Evolutionary conservation across 2,797 vertebrate species (phyloP), one percentile per base, ranked within the genome.

Genomic region (Rhyacichthys aspro): DNA sequence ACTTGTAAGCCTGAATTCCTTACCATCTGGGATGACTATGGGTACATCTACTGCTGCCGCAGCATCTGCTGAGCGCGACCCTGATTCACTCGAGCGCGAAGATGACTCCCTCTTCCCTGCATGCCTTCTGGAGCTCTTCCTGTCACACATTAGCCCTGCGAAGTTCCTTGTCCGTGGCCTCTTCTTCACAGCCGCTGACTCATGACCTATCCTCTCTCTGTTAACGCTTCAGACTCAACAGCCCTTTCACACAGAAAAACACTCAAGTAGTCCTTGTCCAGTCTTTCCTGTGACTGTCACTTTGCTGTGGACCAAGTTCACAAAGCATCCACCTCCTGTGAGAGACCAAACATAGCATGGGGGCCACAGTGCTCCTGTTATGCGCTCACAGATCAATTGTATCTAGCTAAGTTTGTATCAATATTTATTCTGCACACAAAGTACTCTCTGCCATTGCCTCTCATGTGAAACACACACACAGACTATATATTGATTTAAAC

Each of bases 371-470:
- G 74, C 78, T 63, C 69, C 72, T 19, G 43, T 83, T 86, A 77
- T 67, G 68, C 70, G 79, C 70, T 23, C 67, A 52, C 63, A 45
- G 83, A 92, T 92, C 88, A 91, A 92, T 90, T 81, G 80, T 83
- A 88, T 84, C 79, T 84, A 80, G 87, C 89, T 87, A 80, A 58
- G 74, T 91, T 83, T 87, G 85, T 92, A 91, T 92, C 92, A 91
- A 92, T 92, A 93, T 93, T 93, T 93, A 91, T 92, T 90, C 86
- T 88, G 79, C 80, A 86, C 87, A 86, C 88, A 87, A 78, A 80
- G 78, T 82, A 80, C 86, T 77, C 83, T 63, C 78, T 81, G 84
- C 72, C 49, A 52, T 75, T 78, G 87, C 60, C 81, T 67, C 78
- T 79, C 82, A 74, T 86, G 78, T 72, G 79, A 73, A 61, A 70